Base-by-base conservation (phyloP, 2,797 vertebrate genomes). In the Okamejei kenojei region DNA sequence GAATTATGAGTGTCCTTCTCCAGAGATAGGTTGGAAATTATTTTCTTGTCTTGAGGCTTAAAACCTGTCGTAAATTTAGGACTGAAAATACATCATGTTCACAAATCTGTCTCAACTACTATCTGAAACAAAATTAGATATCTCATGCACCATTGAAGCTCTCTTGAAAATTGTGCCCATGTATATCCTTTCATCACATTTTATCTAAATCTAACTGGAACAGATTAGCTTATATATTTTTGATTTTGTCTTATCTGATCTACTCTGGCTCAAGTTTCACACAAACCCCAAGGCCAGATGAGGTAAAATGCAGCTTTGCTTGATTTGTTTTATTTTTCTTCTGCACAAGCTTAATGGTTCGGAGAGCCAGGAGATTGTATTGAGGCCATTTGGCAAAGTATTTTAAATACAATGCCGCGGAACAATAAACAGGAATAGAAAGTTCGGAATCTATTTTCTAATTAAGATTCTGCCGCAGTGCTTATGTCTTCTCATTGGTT, bases 201-300 rank as follows among this genome's bases (percentile, higher is more conserved):
- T 91, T 76, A 54, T 92, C 90, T 54, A 76, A 76, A 92, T 92
- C 71, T 92, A 92, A 92, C 68, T 38, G 68, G 23, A 92, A 74
- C 71, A 74, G n/a, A 88, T 88, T 65, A 35, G 61, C 84, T 68
- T 7, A 88, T 7, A 19, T 88, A 68, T 88, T 68, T 88, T 65
- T 88, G 63, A 68, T 65, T 88, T 88, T 88, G 84, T 45, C 84
- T 88, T 88, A 32, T 88, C 26, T 4, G 7, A 68, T 68, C 17
- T 65, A 88, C n/a, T 32, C 5, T 65, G 29, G 54, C 15, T 65
- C 63, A 2, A 65, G 84, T 17, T 6, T 65, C n/a, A 32, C 29
- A 65, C 29, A 32, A 17, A 17, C 84, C 84, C 84, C n/a, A 65
- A 65, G 82, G 82, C 82, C 82, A 86, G 84, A 9, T 65, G 61